phyloP scores from a whole-genome alignment of 1,140 invertebrate species.

The Archegozetes longisetosus region DNA sequence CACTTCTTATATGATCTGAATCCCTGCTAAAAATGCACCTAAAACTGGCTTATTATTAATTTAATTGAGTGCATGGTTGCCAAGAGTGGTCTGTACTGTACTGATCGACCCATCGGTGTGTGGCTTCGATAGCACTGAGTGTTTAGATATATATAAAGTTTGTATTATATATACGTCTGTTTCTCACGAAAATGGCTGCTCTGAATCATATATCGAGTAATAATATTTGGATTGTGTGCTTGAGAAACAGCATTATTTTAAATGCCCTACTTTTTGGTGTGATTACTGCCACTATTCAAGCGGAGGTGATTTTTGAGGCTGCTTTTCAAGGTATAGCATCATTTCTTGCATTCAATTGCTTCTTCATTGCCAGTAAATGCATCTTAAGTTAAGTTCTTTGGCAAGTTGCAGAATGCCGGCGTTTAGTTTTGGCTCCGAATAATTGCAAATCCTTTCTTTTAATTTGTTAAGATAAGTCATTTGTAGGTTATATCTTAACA shows the following conservation, averaged over 20 bases:
- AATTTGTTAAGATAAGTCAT: no score
- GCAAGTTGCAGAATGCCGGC: no score
- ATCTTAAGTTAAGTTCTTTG: no score
- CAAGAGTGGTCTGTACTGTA: background rate
- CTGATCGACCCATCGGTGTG: background rate
- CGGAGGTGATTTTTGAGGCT: background rate
- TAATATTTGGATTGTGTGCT: background rate
- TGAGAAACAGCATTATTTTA: background rate
- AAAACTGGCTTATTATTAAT: background rate
- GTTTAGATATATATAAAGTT: no score
- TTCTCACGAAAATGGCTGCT: background rate
- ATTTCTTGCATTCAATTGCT: background rate
- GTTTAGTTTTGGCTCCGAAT: no score
- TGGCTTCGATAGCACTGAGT: background rate
- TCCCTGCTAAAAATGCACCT: background rate
- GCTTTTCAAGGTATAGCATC: background rate
- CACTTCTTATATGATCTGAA: no score
- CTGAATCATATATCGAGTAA: background rate
- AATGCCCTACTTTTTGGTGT: background rate
- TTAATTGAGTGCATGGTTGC: background rate
- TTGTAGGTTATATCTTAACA: no score
- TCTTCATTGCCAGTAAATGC: no score
- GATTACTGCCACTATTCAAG: background rate
- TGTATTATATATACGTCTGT: no score
- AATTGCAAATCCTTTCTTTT: no score